A percentile compares a stretch with the other conserved stretches of the same genome.
These are phyloP conservation scores for Dichetophora obliterata DNA, from an alignment of 2,888 invertebrate species.

Conservation along the genomic window DNA sequence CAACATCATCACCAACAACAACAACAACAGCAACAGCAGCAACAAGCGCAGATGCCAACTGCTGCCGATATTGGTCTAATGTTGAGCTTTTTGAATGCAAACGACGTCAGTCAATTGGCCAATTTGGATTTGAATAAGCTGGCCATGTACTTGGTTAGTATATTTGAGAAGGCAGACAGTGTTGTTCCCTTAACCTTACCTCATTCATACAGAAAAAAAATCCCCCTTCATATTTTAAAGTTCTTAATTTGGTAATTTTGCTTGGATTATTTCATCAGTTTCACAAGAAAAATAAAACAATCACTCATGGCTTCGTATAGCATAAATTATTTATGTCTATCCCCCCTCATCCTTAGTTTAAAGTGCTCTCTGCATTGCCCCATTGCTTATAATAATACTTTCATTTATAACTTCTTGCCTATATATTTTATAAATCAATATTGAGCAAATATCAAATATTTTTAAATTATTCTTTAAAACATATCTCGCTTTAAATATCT, in stretches of 20 bases:
- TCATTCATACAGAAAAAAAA: not conserved
- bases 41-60: slow-evolving; percentile 65
- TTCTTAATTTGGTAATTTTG: slow-evolving; percentile 14
- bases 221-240: not conserved
- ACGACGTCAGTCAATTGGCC: slow-evolving; percentile 74
- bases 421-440: too few species aligned
- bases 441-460: not conserved
- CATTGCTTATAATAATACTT: not conserved
- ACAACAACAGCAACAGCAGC: slow-evolving; percentile 48
- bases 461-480: not conserved
- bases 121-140: slow-evolving; percentile 82
- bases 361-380: not conserved
- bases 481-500: not conserved
- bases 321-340: not conserved
- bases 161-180: slow-evolving; percentile 61
- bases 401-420: too few species aligned
- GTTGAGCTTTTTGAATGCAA: slow-evolving; percentile 69
- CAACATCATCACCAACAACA: slow-evolving; percentile 54
- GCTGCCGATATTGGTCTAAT: slow-evolving; percentile 70
- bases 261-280: not conserved
- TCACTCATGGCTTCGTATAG: not conserved
- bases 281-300: not conserved
- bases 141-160: slow-evolving; percentile 81
- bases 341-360: not conserved
- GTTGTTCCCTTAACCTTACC: slow-evolving; percentile 34